Percentiles rank a stretch among this genome's conserved stretches.
These are phyloP conservation scores for Amblyjoppa proteus DNA, from an alignment of 2,888 invertebrate species.

Conservation along the genomic window DNA sequence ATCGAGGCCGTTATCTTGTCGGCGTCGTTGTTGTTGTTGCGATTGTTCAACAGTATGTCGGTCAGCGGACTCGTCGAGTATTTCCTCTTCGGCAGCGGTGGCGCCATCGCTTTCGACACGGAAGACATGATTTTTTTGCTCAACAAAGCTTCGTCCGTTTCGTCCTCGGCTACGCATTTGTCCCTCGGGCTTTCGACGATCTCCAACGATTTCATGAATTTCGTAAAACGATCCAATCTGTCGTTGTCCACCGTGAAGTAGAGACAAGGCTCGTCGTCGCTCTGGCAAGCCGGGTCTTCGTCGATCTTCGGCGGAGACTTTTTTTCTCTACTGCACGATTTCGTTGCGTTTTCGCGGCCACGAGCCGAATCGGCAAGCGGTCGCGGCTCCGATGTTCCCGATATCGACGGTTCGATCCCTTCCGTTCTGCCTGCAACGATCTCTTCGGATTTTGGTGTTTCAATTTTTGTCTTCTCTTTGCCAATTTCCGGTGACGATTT, in stretches of 20 bases:
- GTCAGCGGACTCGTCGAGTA: conserved; percentile 77
- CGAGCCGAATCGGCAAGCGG: background rate
- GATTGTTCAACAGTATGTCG: conserved; percentile 79
- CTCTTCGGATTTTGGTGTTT: background rate
- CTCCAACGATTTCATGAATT: conserved; percentile 76
- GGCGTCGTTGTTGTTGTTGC: conserved; percentile 80
- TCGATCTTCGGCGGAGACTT: background rate
- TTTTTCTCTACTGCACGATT: conserved; percentile 5
- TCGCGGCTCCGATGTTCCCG: conserved; percentile 47
- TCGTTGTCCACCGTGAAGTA: conserved; percentile 78
- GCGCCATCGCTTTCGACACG: conserved; percentile 76
- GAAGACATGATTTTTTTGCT: conserved; percentile 69
- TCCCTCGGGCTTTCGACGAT: conserved; percentile 55
- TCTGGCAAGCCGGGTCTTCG: conserved; percentile 6
- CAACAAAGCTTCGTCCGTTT: background rate
- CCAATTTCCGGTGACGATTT: background rate
- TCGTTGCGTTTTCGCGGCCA: background rate
- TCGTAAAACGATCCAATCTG: conserved; percentile 75
- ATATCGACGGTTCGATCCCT: background rate
- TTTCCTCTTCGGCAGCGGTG: conserved; percentile 77
- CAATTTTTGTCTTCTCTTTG: background rate
- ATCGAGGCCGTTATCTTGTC: conserved; percentile 67
- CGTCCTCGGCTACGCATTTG: conserved; percentile 7
- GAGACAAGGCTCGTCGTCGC: conserved; percentile 76
- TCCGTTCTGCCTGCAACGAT: background rate